phyloP scores from a whole-genome alignment of 2,113 vertebrate species.

The human region GRCh38 chr3:157860501-157861000 shows the following conservation, averaged over 20 bases:
- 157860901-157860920: background rate
- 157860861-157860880: background rate
- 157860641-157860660: background rate
- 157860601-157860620: background rate
- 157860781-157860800: background rate
- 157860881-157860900: background rate
- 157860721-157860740: background rate
- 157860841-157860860: background rate
- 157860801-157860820: background rate
- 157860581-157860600: background rate
- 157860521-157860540: background rate
- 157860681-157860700: background rate
- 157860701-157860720: background rate
- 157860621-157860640: background rate
- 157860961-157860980: background rate
- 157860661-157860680: background rate
- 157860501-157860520: background rate
- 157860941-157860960: no score
- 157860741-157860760: constrained; percentile 13
- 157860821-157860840: background rate
- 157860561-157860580: background rate
- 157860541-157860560: background rate
- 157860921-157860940: background rate
- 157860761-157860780: background rate
- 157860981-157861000: background rate